Percentiles rank a stretch among this genome's conserved stretches.
Conservation (phyloP, 2,797 vertebrate species). For the Pygocentrus nattereri region DNA sequence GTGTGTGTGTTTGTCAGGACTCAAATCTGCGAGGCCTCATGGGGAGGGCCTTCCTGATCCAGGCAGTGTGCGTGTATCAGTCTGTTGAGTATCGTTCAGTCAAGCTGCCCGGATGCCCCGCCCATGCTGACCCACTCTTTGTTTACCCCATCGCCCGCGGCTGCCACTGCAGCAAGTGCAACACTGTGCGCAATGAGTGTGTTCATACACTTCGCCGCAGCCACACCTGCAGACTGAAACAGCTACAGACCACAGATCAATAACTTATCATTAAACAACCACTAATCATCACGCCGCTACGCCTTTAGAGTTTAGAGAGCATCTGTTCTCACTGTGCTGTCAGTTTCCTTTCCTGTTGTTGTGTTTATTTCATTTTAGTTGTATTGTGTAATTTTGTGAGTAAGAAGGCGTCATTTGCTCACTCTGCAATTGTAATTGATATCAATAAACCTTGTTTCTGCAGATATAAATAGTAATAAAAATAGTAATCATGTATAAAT, state of each 20-base stretch:
- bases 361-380: too few species aligned
- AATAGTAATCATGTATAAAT: too few species aligned
- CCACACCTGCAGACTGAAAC: neutral
- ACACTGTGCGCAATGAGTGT: neutral
- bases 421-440: too few species aligned
- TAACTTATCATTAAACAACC: too few species aligned
- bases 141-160: neutral
- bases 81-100: conserved; percentile 79
- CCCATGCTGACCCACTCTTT: conserved; percentile 73
- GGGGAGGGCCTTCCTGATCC: conserved; percentile 80
- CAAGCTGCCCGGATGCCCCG: conserved; percentile 79
- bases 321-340: too few species aligned
- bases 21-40: conserved; percentile 84
- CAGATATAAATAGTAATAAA: too few species aligned
- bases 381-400: too few species aligned
- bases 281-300: too few species aligned
- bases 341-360: too few species aligned
- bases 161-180: conserved; percentile 1
- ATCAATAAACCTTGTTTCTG: too few species aligned
- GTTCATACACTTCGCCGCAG: neutral
- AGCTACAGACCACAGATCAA: neutral
- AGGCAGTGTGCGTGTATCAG: conserved; percentile 86
- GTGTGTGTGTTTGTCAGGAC: conserved; percentile 78
- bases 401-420: too few species aligned
- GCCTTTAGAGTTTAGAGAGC: too few species aligned